Evolutionary conservation across 2,113 vertebrate genomes (phyloP).

Genomic region (Petaurus breviceps): DNA sequence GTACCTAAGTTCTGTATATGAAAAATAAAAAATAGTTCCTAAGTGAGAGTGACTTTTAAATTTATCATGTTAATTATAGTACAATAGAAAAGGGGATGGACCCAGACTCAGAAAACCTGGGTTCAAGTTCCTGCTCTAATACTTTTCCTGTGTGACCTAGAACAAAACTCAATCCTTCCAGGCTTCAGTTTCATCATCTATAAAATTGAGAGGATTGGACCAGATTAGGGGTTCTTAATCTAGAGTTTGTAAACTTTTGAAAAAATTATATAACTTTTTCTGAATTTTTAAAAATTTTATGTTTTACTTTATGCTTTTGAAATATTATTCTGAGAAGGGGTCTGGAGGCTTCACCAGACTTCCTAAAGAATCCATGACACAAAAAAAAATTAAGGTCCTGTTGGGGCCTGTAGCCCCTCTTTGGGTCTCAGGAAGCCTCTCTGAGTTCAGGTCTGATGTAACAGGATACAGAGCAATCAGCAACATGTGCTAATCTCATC

Average conservation of each 20-base stretch:
- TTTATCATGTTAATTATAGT: not conserved
- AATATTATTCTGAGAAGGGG: not conserved
- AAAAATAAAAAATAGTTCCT: conserved; percentile 26
- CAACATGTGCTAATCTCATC: too few species aligned
- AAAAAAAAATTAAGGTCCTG: not conserved
- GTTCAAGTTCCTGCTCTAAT: not conserved
- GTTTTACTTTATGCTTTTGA: not conserved
- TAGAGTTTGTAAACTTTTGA: not conserved
- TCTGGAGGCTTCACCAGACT: not conserved
- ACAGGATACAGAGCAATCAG: too few species aligned
- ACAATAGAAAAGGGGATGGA: not conserved
- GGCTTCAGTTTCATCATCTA: not conserved
- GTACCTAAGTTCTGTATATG: not conserved
- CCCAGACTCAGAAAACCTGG: not conserved
- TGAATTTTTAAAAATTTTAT: not conserved
- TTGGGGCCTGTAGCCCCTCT: too few species aligned
- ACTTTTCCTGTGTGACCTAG: not conserved
- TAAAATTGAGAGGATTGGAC: not conserved
- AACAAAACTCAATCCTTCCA: not conserved
- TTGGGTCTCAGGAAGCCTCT: too few species aligned
- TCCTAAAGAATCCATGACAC: too few species aligned
- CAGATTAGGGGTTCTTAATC: not conserved
- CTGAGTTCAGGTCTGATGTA: too few species aligned
- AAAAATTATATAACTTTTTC: not conserved
- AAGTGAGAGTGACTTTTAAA: not conserved